Percentiles rank a stretch among this genome's conserved stretches.
Evolutionary conservation across 2,113 vertebrate species (phyloP).

Genomic region (Hippoglossus stenolepis): DNA sequence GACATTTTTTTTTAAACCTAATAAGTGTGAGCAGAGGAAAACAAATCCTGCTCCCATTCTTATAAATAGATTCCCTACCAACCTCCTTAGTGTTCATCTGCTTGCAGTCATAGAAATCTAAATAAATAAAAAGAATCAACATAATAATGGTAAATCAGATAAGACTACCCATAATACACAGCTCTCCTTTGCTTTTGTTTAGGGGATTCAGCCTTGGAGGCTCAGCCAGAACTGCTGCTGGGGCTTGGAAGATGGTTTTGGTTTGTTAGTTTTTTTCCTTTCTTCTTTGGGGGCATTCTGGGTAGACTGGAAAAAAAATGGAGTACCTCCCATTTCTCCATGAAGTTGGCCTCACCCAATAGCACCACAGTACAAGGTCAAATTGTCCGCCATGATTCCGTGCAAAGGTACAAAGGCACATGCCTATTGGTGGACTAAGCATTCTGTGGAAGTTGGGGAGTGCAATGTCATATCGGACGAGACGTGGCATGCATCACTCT

Average conservation of each 20-base stretch:
- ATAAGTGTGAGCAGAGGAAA: neutral
- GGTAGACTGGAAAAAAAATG: neutral
- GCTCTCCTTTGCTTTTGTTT: too few relatives aligned
- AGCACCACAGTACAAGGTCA: constrained; percentile 72
- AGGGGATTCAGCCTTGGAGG: too few relatives aligned
- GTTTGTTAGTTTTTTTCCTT: too few relatives aligned
- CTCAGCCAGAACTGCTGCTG: constrained; percentile 52
- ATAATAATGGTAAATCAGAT: constrained; percentile 51
- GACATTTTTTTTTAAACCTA: too few relatives aligned
- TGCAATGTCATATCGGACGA: constrained; percentile 58
- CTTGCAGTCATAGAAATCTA: constrained; percentile 73
- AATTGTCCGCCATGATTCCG: constrained; percentile 80
- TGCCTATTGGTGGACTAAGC: constrained; percentile 52
- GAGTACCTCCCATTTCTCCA: constrained; percentile 13
- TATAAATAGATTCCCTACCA: constrained; percentile 62
- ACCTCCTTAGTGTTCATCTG: constrained; percentile 86
- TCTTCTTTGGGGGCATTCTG: too few relatives aligned
- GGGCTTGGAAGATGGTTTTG: neutral
- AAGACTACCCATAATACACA: constrained; percentile 27
- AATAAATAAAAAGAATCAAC: constrained; percentile 54
- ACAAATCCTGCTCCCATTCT: neutral
- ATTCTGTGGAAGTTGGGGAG: constrained; percentile 65
- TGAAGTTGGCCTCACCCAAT: constrained; percentile 68
- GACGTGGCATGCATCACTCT: constrained; percentile 75
- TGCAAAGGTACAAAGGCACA: too few relatives aligned